Percentiles rank a stretch among this genome's conserved stretches.
Conservation (phyloP, 1,140 invertebrate genomes). For the Drosophila mojavensis region DNA sequence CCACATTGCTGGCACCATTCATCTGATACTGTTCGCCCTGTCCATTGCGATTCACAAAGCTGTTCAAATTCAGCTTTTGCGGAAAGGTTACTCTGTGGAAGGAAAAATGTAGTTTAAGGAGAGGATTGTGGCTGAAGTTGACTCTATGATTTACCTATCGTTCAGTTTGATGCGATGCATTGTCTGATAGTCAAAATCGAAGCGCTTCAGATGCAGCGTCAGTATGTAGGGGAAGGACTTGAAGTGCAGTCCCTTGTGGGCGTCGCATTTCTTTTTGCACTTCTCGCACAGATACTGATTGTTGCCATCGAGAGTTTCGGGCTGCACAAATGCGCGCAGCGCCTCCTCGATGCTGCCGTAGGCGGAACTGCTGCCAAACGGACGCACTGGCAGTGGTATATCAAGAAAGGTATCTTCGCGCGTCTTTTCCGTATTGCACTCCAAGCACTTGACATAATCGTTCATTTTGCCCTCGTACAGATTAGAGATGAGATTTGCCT, state of each 20-base stretch:
- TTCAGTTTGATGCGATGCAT: conserved; percentile 95
- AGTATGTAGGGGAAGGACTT: conserved; percentile 94
- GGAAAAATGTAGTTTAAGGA: conserved; percentile 53
- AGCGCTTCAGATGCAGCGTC: conserved; percentile 94
- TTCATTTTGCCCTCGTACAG: conserved; percentile 92
- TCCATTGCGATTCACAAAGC: conserved; percentile 85
- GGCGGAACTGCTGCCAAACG: conserved; percentile 91
- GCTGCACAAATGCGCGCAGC: conserved; percentile 92
- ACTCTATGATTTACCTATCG: conserved; percentile 89
- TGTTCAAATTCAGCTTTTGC: conserved; percentile 92
- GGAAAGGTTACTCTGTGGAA: conserved; percentile 91
- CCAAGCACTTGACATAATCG: conserved; percentile 96
- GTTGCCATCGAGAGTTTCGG: conserved; percentile 93
- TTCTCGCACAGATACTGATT: conserved; percentile 96
- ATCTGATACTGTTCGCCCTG: conserved; percentile 57
- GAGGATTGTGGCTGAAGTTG: not conserved
- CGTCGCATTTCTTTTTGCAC: conserved; percentile 95
- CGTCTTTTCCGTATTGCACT: conserved; percentile 93
- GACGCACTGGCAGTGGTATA: conserved; percentile 94
- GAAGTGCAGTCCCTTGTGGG: conserved; percentile 96
- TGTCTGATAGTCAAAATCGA: conserved; percentile 95
- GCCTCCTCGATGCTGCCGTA: conserved; percentile 95
- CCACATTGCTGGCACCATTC: conserved; percentile 73
- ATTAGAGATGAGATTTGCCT: conserved; percentile 92
- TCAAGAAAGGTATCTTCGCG: conserved; percentile 94